Conservation (phyloP, 2,113 vertebrate genomes). For the Eretmochelys imbricata region DNA sequence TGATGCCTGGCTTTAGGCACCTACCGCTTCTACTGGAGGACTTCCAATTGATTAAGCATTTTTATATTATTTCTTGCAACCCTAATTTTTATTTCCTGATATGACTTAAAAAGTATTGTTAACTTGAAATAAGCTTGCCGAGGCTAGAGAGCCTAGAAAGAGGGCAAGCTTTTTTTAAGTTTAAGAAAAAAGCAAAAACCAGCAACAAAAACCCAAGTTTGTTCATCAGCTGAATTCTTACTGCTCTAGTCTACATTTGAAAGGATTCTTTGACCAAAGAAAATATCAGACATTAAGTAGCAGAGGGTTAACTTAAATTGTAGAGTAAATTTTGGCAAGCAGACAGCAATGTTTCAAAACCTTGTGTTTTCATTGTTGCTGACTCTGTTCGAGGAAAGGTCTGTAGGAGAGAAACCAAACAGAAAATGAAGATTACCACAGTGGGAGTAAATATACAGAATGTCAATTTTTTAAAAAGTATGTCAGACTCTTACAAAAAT, state of each 20-base stretch:
- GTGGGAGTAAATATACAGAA: constrained; percentile 38
- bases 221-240: constrained; percentile 54
- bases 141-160: not conserved
- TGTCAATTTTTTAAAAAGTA: not conserved
- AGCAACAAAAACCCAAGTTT: constrained; percentile 6
- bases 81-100: not conserved
- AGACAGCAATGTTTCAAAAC: constrained; percentile 53
- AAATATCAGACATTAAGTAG: constrained; percentile 59
- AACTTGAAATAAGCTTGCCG: constrained; percentile 36
- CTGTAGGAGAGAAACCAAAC: constrained; percentile 41
- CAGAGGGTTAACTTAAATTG: constrained; percentile 55
- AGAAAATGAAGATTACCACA: not conserved
- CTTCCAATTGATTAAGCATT: constrained; percentile 47
- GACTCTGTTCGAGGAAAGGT: not conserved
- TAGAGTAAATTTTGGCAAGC: constrained; percentile 66
- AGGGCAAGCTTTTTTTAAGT: constrained; percentile 2
- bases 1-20: constrained; percentile 5
- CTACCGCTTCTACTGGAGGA: constrained; percentile 29
- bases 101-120: constrained; percentile 24
- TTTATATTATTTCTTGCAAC: constrained; percentile 1
- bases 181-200: not conserved
- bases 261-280: constrained; percentile 63
- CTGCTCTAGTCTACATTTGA: constrained; percentile 52
- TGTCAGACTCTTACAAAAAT: not conserved
- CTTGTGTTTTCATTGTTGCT: constrained; percentile 49